These are phyloP conservation scores for Callithrix jacchus DNA, from an alignment of 2,113 vertebrate genomes.

Conservation along the genomic window DNA sequence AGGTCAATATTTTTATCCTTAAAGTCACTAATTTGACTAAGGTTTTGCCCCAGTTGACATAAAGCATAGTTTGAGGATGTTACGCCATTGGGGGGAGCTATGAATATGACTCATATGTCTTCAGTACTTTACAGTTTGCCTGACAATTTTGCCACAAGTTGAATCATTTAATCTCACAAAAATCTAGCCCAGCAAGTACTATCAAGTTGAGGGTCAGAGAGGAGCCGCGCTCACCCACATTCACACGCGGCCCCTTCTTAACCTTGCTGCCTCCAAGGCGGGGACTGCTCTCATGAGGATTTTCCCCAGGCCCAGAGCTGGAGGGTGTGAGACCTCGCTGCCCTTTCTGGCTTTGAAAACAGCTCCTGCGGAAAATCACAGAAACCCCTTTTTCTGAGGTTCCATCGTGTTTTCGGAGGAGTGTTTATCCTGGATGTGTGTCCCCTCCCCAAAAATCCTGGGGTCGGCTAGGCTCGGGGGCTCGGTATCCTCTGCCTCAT, in stretches of 20 bases:
- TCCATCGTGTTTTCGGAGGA: not conserved
- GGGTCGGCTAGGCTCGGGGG: not conserved
- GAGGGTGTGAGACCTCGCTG: fast-evolving
- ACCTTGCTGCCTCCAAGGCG: not conserved
- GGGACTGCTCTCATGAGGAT: fast-evolving
- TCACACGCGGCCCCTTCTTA: not conserved
- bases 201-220: not conserved
- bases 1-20: not conserved
- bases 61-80: not conserved
- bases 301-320: not conserved
- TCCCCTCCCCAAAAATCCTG: not conserved
- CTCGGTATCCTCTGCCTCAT: fast-evolving
- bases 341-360: not conserved
- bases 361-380: not conserved
- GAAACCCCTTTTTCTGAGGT: not conserved
- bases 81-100: not conserved
- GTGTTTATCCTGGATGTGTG: not conserved
- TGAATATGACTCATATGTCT: not conserved
- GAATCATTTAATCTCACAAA: not conserved
- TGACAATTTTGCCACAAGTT: not conserved
- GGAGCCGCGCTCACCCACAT: fast-evolving
- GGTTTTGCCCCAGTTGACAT: not conserved
- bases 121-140: not conserved
- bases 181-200: fast-evolving
- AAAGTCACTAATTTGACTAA: not conserved